phyloP scores from a whole-genome alignment of 2,113 vertebrate species.

The Pipra filicauda region DNA sequence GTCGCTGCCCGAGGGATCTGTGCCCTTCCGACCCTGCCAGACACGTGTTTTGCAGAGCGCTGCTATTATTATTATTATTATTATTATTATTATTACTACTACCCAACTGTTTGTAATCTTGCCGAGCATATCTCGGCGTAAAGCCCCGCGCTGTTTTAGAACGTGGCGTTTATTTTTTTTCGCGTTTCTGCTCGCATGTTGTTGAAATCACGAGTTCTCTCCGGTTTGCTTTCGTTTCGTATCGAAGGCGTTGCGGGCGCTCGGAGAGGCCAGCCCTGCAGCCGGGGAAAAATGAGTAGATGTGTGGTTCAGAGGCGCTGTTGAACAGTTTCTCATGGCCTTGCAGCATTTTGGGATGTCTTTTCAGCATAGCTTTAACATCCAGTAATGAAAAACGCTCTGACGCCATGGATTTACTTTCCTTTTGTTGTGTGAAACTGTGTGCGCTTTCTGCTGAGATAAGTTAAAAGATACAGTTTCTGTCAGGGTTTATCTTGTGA shows the following conservation, averaged over 20 bases:
- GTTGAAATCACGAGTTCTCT: not conserved
- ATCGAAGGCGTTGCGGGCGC: not conserved
- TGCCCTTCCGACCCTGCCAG: not conserved
- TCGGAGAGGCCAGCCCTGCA: not conserved
- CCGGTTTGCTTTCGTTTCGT: rapidly evolving
- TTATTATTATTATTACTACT: rapidly evolving
- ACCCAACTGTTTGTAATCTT: rapidly evolving
- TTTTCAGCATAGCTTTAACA: not conserved
- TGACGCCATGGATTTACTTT: not conserved
- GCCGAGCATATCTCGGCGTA: rapidly evolving
- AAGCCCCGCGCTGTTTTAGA: rapidly evolving
- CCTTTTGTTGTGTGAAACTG: not conserved
- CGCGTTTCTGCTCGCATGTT: not conserved
- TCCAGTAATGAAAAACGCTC: not conserved
- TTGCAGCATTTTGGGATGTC: rapidly evolving
- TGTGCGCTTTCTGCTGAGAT: not conserved
- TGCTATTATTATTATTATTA: rapidly evolving
- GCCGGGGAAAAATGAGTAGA: too few relatives aligned
- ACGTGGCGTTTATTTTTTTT: rapidly evolving
- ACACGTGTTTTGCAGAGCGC: rapidly evolving
- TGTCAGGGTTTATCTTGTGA: not conserved
- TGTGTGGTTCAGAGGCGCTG: too few relatives aligned
- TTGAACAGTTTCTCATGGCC: not conserved
- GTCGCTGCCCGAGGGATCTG: not conserved
- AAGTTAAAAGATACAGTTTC: not conserved